Conservation (phyloP, 1,140 invertebrate genomes). For the Aphelinus certus region DNA sequence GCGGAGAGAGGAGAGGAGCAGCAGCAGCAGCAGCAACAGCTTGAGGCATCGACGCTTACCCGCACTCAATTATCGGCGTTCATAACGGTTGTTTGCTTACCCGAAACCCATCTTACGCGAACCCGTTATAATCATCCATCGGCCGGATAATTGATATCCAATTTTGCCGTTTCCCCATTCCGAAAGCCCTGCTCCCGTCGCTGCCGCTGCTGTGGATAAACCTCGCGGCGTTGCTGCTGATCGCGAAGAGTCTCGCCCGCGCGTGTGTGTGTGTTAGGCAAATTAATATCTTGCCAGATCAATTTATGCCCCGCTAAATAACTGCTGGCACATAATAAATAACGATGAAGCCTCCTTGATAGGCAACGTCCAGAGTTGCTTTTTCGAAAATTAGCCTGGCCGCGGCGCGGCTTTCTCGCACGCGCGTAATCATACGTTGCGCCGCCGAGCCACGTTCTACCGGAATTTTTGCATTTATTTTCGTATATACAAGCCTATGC, state of each 20-base stretch:
- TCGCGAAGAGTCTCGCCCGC: not conserved
- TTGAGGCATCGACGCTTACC: slow-evolving; percentile 29
- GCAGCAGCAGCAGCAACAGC: not conserved
- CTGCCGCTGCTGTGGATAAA: slow-evolving; percentile 14
- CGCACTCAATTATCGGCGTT: slow-evolving; percentile 33
- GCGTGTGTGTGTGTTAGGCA: slow-evolving; percentile 31
- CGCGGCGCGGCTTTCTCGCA: not conserved
- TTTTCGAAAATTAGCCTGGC: slow-evolving; percentile 24
- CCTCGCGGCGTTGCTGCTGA: slow-evolving; percentile 12
- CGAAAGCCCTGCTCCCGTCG: slow-evolving; percentile 11
- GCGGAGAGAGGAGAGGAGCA: not conserved
- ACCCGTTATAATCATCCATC: slow-evolving; percentile 40
- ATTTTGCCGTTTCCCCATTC: slow-evolving; percentile 34
- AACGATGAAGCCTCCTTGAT: slow-evolving; percentile 19
- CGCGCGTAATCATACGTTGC: slow-evolving; percentile 20
- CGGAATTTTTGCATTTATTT: slow-evolving; percentile 19
- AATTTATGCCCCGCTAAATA: slow-evolving; percentile 40
- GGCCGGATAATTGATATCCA: slow-evolving; percentile 39
- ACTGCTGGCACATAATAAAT: slow-evolving; percentile 39
- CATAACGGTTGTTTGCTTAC: slow-evolving; percentile 38
- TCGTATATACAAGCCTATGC: no score
- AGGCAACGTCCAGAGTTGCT: slow-evolving; percentile 19
- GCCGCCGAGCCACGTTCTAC: slow-evolving; percentile 5
- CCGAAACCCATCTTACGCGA: slow-evolving; percentile 39
- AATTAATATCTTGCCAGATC: slow-evolving; percentile 41